Evolutionary conservation across 2,888 invertebrate species (phyloP), one percentile per base, ranked within the genome.

Genomic region (Drosophila cognata): DNA sequence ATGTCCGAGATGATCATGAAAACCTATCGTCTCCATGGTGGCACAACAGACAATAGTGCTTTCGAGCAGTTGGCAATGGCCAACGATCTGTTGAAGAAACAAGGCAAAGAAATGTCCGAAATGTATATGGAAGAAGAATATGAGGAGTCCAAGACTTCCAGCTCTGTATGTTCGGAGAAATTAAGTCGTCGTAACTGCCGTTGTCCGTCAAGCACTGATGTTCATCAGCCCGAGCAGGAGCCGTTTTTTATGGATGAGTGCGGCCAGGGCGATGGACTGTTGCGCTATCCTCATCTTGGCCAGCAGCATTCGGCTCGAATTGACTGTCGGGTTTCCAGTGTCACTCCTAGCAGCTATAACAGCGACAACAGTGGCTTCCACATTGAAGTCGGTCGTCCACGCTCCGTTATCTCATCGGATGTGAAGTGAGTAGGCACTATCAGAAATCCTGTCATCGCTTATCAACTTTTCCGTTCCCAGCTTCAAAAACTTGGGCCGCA

Each of bases 1-100:
- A 85, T 85, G 85, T 85, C 85, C 0, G 88, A 85, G 50, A 79
- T 85, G 75, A 90, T 85, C 5, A 85, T 90, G 85, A 82, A 85
- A 36, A 71, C 90, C 0, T 85, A 88, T 35, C 86, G 83, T 4
- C 75, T 88, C 6, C 77, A 57, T 29, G 88, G 83, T 10, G 85
- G 86, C 1, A 16, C 77, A 0, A 11, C 73, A 0, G 71, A 85
- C 29, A 82, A 62, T 25, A 65, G 51, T n/a, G 77, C 85, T 0
- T 31, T 88, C 4, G 78, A 82, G 11, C 64, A 85, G 48, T 68
- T 85, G n/a, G 29, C 73, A 4, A 41, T 62, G 57, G 83, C 75
- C 25, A 79, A 75, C 11, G 69, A 85, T 2, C n/a, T 76, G 18
- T 74, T 89, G 71, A 69, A 74, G 25, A 53, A 52, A 7, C 77